A percentile compares a stretch with the other conserved stretches of the same genome.
phyloP scores from a whole-genome alignment of 2,797 vertebrate species.

The Antennarius maculatus region DNA sequence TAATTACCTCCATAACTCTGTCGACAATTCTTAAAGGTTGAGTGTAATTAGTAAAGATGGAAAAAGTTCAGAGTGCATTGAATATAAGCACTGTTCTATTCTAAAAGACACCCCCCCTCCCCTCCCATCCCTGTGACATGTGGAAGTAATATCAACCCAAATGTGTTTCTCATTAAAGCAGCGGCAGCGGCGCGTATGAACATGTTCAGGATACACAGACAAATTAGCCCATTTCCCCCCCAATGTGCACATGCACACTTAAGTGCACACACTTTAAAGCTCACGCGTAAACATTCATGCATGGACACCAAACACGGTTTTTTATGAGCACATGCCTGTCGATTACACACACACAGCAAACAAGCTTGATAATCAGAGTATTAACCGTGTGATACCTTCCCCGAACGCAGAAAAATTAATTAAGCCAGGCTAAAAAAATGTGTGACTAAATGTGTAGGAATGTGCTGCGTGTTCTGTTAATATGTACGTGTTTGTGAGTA shows the following conservation, averaged over 20 bases:
- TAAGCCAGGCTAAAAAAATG: constrained; percentile 25
- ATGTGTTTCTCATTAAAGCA: constrained; percentile 78
- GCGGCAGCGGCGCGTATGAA: constrained; percentile 73
- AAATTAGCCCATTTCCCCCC: constrained; percentile 80
- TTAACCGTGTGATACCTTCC: constrained; percentile 40
- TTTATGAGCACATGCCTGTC: constrained; percentile 34
- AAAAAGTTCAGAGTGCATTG: constrained; percentile 33
- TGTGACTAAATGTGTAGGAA: constrained; percentile 42
- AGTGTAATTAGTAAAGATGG: constrained; percentile 34
- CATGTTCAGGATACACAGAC: constrained; percentile 80
- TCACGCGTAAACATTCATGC: constrained; percentile 1
- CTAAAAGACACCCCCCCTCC: constrained; percentile 12
- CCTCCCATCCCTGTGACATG: constrained; percentile 50
- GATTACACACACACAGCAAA: constrained; percentile 26
- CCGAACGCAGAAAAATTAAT: constrained; percentile 33
- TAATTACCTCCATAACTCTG: constrained; percentile 15
- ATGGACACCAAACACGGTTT: constrained; percentile 23
- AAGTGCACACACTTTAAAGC: constrained; percentile 19
- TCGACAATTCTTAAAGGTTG: constrained; percentile 22
- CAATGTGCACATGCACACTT: constrained; percentile 34
- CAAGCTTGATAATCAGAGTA: constrained; percentile 28
- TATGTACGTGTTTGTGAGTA: constrained; percentile 15
- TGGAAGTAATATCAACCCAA: constrained; percentile 75
- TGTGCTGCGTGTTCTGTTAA: constrained; percentile 23
- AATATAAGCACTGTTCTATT: constrained; percentile 50